Conservation (phyloP, 2,888 invertebrate species). For the Calameuta filiformis region DNA sequence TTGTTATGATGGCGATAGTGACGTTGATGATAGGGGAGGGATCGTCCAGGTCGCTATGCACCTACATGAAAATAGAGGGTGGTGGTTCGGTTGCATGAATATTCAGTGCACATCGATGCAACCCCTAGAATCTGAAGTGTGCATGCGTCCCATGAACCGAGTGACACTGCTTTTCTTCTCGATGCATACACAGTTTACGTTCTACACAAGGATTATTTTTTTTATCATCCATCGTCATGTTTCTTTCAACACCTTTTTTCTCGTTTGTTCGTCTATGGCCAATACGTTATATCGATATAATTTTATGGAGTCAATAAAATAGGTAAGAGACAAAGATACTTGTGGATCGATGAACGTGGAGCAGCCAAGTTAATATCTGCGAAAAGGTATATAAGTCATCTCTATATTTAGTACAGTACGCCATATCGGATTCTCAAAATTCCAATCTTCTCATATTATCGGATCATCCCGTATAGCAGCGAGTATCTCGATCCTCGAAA, state of each 20-base stretch:
- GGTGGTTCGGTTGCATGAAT: slow-evolving; percentile 34
- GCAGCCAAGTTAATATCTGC: not conserved
- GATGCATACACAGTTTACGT: not conserved
- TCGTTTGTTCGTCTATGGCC: not conserved
- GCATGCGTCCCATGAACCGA: not conserved
- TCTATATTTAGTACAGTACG: not conserved
- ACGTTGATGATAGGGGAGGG: not conserved
- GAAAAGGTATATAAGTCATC: not conserved
- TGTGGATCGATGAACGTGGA: not conserved
- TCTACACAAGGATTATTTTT: not conserved
- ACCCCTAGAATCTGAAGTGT: slow-evolving; percentile 1
- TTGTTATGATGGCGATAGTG: not conserved
- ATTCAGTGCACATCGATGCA: slow-evolving; percentile 37
- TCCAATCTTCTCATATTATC: slow-evolving; percentile 12
- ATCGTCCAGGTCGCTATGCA: not conserved
- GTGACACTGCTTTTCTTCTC: not conserved
- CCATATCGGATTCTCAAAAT: not conserved
- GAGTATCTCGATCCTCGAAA: slow-evolving; percentile 29
- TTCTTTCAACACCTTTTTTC: not conserved
- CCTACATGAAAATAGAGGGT: slow-evolving; percentile 16
- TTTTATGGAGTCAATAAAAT: not conserved
- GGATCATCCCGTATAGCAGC: slow-evolving; percentile 25
- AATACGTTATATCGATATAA: not conserved
- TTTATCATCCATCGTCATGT: not conserved
- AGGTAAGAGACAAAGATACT: not conserved